phyloP scores from a whole-genome alignment of 2,113 vertebrate species.

The Aramus guarauna region DNA sequence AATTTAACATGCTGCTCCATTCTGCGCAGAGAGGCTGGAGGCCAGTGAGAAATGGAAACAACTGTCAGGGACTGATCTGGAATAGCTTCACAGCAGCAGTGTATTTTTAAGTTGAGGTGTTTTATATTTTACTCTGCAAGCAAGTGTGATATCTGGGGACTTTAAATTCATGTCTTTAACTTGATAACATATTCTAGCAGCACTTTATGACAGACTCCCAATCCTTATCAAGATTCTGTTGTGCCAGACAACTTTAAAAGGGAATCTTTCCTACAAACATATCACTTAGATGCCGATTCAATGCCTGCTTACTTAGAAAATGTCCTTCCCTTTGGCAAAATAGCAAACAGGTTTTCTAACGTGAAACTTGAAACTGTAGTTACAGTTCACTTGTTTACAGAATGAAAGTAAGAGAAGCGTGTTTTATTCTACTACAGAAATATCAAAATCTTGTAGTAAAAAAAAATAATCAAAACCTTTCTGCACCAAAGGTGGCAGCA shows the following conservation, averaged over 20 bases:
- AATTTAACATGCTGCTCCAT: fast-evolving
- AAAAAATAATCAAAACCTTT: neutral
- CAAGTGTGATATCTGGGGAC: neutral
- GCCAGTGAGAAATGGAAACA: neutral
- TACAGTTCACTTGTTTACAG: neutral
- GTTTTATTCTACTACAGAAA: neutral
- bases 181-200: neutral
- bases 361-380: neutral
- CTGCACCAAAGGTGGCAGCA: neutral
- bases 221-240: neutral
- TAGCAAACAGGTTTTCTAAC: neutral
- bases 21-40: neutral
- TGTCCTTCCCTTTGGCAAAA: neutral
- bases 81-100: neutral
- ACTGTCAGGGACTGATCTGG: neutral
- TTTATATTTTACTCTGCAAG: neutral
- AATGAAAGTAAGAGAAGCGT: neutral
- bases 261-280: neutral
- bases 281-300: neutral
- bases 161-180: neutral
- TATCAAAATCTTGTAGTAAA: neutral
- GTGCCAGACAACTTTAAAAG: neutral
- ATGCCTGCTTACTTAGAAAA: neutral
- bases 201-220: neutral
- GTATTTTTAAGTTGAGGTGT: neutral